Percentiles rank a stretch among this genome's conserved stretches.
Evolutionary conservation across 2,113 vertebrate genomes (phyloP).

Genomic region (Channa argus): DNA sequence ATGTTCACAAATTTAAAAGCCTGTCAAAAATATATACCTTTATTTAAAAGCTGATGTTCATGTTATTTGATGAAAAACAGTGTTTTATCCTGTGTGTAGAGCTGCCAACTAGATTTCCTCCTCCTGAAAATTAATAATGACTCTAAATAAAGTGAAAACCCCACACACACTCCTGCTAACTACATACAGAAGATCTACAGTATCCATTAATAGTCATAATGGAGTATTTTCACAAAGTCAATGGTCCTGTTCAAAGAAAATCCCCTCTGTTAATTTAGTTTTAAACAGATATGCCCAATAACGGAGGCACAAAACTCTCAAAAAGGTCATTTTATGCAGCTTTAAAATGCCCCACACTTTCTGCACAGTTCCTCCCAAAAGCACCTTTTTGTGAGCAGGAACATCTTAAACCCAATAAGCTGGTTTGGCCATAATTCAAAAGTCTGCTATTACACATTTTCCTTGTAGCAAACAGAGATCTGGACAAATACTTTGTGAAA

Average conservation of each 20-base stretch:
- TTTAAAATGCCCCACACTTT: constrained; percentile 5
- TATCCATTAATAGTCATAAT: background rate
- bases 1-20: no score
- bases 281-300: constrained; percentile 4
- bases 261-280: background rate
- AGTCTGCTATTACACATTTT: background rate
- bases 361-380: constrained; percentile 1
- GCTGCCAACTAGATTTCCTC: no score
- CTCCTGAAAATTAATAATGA: no score
- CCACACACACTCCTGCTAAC: background rate
- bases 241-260: background rate
- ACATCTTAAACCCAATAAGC: constrained; percentile 37
- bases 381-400: background rate
- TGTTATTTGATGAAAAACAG: no score
- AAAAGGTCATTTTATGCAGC: constrained; percentile 20
- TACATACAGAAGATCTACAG: no score
- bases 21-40: no score
- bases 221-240: background rate
- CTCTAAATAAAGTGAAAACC: no score
- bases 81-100: no score
- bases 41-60: no score
- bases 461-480: constrained; percentile 5
- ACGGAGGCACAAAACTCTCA: constrained; percentile 1
- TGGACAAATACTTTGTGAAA: background rate
- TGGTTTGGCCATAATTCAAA: constrained; percentile 13